Evolutionary conservation across 2,113 vertebrate species (phyloP), one percentile per base, ranked within the genome.

Genomic region (Picathartes gymnocephalus): DNA sequence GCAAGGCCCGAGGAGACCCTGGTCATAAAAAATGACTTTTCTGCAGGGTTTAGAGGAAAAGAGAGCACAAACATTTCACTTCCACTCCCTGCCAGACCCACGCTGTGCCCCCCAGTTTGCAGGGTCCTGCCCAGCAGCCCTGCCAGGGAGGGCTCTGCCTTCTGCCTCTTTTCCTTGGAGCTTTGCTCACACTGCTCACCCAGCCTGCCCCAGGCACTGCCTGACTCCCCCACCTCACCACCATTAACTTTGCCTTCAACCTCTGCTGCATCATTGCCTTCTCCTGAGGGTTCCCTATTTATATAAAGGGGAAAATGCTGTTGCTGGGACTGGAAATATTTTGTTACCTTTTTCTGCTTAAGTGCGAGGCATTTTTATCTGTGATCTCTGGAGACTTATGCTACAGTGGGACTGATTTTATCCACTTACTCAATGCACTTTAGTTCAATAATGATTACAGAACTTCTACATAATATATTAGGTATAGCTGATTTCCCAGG

Each of bases 401-500:
- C 92, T 97, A 97, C 92, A 93, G 94, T 97, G 94, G 97, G 96
- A 96, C 97, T 96, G 96, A 97, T 98, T 97, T 97, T 97, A 98
- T 97, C 97, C 97, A 96, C 96, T 98, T 97, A 96, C 93, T 97
- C 96, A 97, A 95, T 93, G 95, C 95, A 96, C 95, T 96, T 96
- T 95, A 96, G 87, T 92, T 97, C 97, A 97, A 95, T 96, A 96
- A 96, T 95, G 94, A 97, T 97, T 95, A 93, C 95, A 97, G 95
- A 98, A 96, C 97, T 97, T 97, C 95, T 97, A 97, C 95, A 91
- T 97, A 97, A 96, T 97, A 97, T 97, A 98, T 97, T 97, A 98
- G 97, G 91, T 97, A 96, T 64, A 90, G 95, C 85, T 96, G 93
- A 96, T 97, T 97, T 96, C 96, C 95, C 94, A 96, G 94, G 81